Percentiles rank a stretch among this genome's conserved stretches.
phyloP scores from a whole-genome alignment of 2,113 vertebrate species.

The Scalopus aquaticus region DNA sequence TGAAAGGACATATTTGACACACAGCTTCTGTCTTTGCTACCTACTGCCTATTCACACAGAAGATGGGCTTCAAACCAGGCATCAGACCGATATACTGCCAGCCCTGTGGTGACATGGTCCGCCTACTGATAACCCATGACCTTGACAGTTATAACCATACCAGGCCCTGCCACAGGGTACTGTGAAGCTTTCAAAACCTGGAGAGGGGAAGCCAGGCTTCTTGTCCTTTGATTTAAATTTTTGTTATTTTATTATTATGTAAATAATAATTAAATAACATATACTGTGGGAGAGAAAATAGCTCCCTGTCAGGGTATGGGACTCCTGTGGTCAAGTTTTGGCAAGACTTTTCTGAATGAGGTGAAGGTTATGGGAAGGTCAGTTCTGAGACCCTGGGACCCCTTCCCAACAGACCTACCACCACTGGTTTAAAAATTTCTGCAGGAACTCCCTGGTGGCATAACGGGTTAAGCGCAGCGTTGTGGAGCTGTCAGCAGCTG shows the following conservation, averaged over 20 bases:
- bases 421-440: neutral
- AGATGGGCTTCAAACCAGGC: neutral
- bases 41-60: neutral
- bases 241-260: neutral
- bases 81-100: no score
- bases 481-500: no score
- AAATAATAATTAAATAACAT: neutral
- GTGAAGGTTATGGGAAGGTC: neutral
- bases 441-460: no score
- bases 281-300: neutral
- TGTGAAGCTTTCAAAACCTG: neutral
- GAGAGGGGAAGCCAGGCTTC: neutral
- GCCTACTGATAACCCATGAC: neutral
- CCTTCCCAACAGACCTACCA: neutral
- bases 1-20: neutral
- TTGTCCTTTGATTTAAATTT: constrained; percentile 26
- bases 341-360: neutral
- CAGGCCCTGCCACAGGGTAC: neutral
- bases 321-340: neutral
- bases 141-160: neutral
- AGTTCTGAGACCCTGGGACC: neutral
- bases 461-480: no score
- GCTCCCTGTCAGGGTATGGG: neutral
- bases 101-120: neutral
- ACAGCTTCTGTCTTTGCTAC: neutral